A percentile compares a stretch with the other conserved stretches of the same genome.
Evolutionary conservation across 1,140 invertebrate genomes (phyloP).

Genomic region (Pseudomyrmex flavicornis): DNA sequence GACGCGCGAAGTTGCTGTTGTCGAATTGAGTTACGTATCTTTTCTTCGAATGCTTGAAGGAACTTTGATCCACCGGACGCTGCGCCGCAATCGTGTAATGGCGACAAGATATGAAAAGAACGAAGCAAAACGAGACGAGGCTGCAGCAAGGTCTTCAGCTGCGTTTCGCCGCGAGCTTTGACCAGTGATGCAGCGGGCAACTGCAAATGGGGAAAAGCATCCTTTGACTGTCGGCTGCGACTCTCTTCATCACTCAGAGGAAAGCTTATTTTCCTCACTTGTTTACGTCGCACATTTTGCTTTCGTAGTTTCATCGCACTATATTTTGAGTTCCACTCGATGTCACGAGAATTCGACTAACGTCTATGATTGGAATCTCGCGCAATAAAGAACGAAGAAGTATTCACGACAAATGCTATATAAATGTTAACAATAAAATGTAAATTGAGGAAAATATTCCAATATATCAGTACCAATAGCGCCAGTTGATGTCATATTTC

Average conservation of each 20-base stretch:
- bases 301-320: slow-evolving; percentile 3
- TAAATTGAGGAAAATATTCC: slow-evolving; percentile 12
- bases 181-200: slow-evolving; percentile 4
- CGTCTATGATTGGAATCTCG: slow-evolving; percentile 22
- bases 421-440: background rate
- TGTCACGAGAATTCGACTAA: background rate
- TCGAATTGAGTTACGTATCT: slow-evolving; percentile 50
- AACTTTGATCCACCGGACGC: slow-evolving; percentile 48
- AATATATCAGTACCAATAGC: background rate
- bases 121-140: background rate
- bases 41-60: slow-evolving; percentile 18
- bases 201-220: slow-evolving; percentile 43
- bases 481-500: background rate
- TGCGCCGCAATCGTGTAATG: slow-evolving; percentile 57
- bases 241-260: slow-evolving; percentile 49
- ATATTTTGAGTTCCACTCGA: background rate
- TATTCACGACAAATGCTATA: slow-evolving; percentile 5
- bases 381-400: background rate
- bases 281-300: slow-evolving; percentile 38
- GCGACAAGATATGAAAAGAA: slow-evolving; percentile 29
- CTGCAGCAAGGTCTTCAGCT: background rate
- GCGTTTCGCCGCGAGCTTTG: slow-evolving; percentile 21
- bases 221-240: slow-evolving; percentile 33
- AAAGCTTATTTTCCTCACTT: slow-evolving; percentile 59
- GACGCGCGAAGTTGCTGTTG: slow-evolving; percentile 28